Base-by-base conservation (phyloP, 2,888 invertebrate species). In the Stenchaetothrips biformis region DNA sequence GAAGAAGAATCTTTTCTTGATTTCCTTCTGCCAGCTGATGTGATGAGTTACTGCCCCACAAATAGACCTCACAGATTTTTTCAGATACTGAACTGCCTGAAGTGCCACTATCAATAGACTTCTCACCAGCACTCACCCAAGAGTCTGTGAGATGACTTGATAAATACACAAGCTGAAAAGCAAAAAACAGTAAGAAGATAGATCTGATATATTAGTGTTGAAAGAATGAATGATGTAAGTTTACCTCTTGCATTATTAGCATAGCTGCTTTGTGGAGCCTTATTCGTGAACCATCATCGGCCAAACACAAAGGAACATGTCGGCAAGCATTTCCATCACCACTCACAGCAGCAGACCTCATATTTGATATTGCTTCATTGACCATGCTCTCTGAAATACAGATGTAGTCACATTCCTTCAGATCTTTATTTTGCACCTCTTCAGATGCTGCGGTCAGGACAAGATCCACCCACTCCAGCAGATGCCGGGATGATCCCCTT, bases 11-110 rank as follows among this genome's bases (percentile, higher is more conserved):
- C 85, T 91, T 91, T 84, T 91, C 92, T 83, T 89, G 89, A 77
- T 86, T 88, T 11, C 90, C 90, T 84, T 91, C 91, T 9, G 90
- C 90, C 67, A 91, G 85, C 84, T 91, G 92, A 85, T 90, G 90
- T 8, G 90, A 90, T 7, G 90, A 90, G 86, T 92, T 91, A 84
- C 90, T 91, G 3, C 91, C 92, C 91, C 91, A 92, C 27, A 91
- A 90, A 85, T 88, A 91, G 18, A 90, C 90, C 84, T 90, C 89
- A 82, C 88, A 87, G 81, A 86, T 87, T 83, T 89, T 87, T 80
- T 74, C 67, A 25, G 67, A 74, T 25, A 74, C 67, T 25, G 67
- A 74, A 21, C 67, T 74, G 11, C 8, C 67, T 25, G 67, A 74
- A 74, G 67, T 74, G 8, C 67, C 67, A 74, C 67, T 74, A 25